Conservation (phyloP, 2,888 invertebrate genomes). For the Perizoma affinitatum region DNA sequence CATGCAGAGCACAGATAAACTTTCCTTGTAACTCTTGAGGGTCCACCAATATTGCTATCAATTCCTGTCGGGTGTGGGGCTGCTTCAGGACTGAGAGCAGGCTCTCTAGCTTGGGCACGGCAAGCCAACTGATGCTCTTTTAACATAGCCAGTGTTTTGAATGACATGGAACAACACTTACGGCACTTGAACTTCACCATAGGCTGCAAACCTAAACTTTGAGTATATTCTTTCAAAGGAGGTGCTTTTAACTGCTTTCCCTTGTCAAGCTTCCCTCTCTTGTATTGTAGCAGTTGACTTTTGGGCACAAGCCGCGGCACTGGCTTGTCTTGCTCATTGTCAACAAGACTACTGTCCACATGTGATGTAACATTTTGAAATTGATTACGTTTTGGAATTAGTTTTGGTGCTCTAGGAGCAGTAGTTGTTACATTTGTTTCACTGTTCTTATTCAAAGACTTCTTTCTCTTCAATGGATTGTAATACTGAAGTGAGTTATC, state of each 20-base stretch:
- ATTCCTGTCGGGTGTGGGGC: constrained; percentile 50
- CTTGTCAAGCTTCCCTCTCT: constrained; percentile 76
- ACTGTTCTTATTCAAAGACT: constrained; percentile 61
- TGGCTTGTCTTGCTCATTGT: constrained; percentile 74
- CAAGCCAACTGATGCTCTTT: constrained; percentile 89
- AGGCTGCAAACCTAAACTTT: constrained; percentile 88
- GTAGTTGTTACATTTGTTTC: constrained; percentile 57
- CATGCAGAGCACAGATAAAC: constrained; percentile 93
- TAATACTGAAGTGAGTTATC: constrained; percentile 70
- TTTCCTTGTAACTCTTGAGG: constrained; percentile 88
- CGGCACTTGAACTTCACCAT: constrained; percentile 89
- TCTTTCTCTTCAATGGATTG: constrained; percentile 67
- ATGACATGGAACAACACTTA: constrained; percentile 88
- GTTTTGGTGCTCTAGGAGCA: constrained; percentile 67
- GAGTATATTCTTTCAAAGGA: constrained; percentile 85
- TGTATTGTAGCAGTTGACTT: constrained; percentile 74
- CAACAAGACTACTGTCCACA: constrained; percentile 50
- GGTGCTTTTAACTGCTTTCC: constrained; percentile 55
- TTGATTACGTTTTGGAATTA: constrained; percentile 69
- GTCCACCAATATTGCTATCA: constrained; percentile 64
- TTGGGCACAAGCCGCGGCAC: constrained; percentile 78
- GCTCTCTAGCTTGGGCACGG: constrained; percentile 73
- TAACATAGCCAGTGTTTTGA: constrained; percentile 86
- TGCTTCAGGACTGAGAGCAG: constrained; percentile 69
- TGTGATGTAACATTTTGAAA: constrained; percentile 70